phyloP scores from a whole-genome alignment of 1,140 invertebrate genomes.

The Conopomorpha cramerella region DNA sequence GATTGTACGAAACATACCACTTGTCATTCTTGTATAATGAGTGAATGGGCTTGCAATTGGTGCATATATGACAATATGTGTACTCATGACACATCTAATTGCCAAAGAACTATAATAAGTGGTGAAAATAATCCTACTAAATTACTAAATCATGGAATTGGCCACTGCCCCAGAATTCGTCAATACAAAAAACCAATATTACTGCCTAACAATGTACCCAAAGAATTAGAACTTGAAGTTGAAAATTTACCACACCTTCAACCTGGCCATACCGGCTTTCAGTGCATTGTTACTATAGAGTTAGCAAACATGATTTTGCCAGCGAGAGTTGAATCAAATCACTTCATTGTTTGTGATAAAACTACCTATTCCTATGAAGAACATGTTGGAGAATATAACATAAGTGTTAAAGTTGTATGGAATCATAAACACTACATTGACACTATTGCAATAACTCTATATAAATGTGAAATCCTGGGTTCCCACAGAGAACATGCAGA shows the following conservation, averaged over 20 bases:
- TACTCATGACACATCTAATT: constrained; percentile 82
- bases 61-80: constrained; percentile 95
- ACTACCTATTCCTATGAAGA: constrained; percentile 90
- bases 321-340: constrained; percentile 80
- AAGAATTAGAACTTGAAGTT: constrained; percentile 86
- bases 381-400: constrained; percentile 82
- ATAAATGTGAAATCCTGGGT: constrained; percentile 93
- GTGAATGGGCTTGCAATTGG: constrained; percentile 93
- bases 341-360: constrained; percentile 87
- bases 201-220: constrained; percentile 85
- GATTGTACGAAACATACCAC: constrained; percentile 89
- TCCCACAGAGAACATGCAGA: constrained; percentile 90
- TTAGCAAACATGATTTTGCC: constrained; percentile 86
- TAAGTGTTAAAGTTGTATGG: constrained; percentile 88
- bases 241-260: constrained; percentile 88
- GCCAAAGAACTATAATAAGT: constrained; percentile 81
- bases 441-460: constrained; percentile 85
- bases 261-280: constrained; percentile 83
- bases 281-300: constrained; percentile 91
- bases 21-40: constrained; percentile 84
- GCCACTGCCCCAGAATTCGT: constrained; percentile 81
- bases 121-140: constrained; percentile 80
- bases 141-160: constrained; percentile 73
- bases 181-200: constrained; percentile 69
- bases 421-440: constrained; percentile 92